Base-by-base conservation (phyloP, 2,888 invertebrate genomes). In the Hydrotaea diabolus region DNA sequence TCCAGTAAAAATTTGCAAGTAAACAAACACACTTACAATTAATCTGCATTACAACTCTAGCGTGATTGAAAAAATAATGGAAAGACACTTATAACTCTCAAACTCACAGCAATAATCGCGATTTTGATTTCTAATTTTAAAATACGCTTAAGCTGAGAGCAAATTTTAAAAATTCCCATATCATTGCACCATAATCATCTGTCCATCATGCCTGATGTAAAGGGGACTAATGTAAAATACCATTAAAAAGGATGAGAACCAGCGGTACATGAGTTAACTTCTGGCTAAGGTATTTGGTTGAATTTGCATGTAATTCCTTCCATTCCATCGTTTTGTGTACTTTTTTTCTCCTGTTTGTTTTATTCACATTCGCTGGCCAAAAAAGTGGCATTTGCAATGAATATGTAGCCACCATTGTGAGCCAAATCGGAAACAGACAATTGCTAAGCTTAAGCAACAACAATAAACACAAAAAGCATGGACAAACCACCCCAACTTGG, bases 401-500 rank as follows among this genome's bases (percentile, higher is more conserved):
- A 76, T 81, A 26, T 13, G 9, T 19, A n/a, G 11, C 39, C 64
- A 69, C 23, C 46, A 4, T n/a, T 19, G 39, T 43, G 19, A 66
- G 66, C 23, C 66, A 62, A 79, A 84, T 76, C 79, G 85, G 82
- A 85, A 82, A 77, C 82, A 79, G 79, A 85, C 82, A 82, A 85
- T 82, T 80, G 82, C 79, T 77, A 73, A 79, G 79, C 82, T 85
- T 82, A 79, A 74, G 74, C 82, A 79, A 82, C 82, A 79, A 82
- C 79, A 82, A 77, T 77, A 64, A 80, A 57, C 43, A 31, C 71
- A 62, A 71, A 59, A 59, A 59, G 13, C 21, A 66, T 19, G 19
- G 0, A 8, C 55, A 23, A 21, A 15, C 59, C 59, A 69, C 23
- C n/a, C 26, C 55, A 55, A 21, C 21, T 5, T 55, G 39, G 19